Evolutionary conservation across 2,888 invertebrate genomes (phyloP), one percentile per base, ranked within the genome.

Genomic region (Coenonympha arcania): DNA sequence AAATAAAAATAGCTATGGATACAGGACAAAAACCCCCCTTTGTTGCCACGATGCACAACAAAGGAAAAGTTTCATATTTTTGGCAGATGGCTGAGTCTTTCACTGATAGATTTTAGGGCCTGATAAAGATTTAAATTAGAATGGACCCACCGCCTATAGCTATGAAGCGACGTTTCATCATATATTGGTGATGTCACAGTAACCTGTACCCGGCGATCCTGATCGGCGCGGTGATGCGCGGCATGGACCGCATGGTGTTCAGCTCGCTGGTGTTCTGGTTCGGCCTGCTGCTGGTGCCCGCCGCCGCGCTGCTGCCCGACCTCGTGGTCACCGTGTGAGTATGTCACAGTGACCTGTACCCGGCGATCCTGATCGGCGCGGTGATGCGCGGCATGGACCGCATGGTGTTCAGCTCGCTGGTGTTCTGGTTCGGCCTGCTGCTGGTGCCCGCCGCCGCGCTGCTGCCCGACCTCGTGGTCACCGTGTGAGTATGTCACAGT

Each of bases 241-340:
- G 98, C 58, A 97, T 98, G 93, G 96, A 94, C 79, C 84, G 86
- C 58, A 94, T 98, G 90, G 86, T 99, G 68, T 93, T 95, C 76
- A 89, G 93, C 36, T 94, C n/a, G n/a, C 92, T 93, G 16, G 90
- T 95, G 28, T 99, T 99, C 88, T 99, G 99, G 98, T 86, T 96
- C 65, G 96, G 96, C 13, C 87, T 99, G 37, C 66, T 97, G 60
- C 89, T 99, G 64, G 93, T 99, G 68, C 99, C 99, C 49, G 81
- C 93, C 44, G 89, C 94, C 58, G 92, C 96, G 45, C 90, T 99
- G 59, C 87, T 98, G 57, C 90, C 95, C 48, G 99, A 99, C 88
- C 88, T 98, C 57, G 83, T 93, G 53, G 89, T 94, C 79, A 95
- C 96, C 88, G 93, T 94, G 95, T 96, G 84, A 90, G 93, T 91